Base-by-base conservation (phyloP, 2,888 invertebrate genomes). In the Microctonus brassicae region DNA sequence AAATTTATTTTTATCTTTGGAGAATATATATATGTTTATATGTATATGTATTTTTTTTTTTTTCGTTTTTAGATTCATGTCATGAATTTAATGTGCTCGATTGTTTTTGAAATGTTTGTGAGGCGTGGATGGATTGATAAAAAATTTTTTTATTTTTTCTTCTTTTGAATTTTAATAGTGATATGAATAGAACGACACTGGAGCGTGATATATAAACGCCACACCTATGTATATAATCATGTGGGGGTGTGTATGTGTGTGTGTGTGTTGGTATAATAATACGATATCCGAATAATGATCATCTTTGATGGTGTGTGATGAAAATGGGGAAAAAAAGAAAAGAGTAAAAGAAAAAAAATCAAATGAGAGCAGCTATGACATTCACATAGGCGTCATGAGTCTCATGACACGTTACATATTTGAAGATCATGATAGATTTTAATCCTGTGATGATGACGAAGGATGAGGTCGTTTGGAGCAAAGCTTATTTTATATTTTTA, bases 401-500 rank as follows among this genome's bases (percentile, higher is more conserved):
- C n/a, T 64, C 58, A 20, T 47, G 69, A 64, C 13, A 26, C 53
- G 68, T 61, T 26, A 47, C 55, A 64, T 75, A 70, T 75, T 73
- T 73, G 73, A 62, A 58, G 68, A 75, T 70, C 42, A 72, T 72
- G 69, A 73, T 60, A 58, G 64, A 57, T 55, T 26, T 53, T 60
- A 29, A 68, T 42, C 52, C 52, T 47, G 17, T 33, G 64, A 42
- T 53, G 64, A 64, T 11, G 70, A 55, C 60, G 33, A 66, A 63
- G 47, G 47, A 29, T 47, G 26, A 33, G 20, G 20, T 10, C 24
- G 6, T 11, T 39, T 4, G 47, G 9, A 39, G 39, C 20, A 29
- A 57, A 22, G 33, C 53, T 36, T 58, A 52, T 64, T 39, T 68
- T 74, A 70, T 73, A 70, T 73, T 70, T 73, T 52, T 61, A 53